Conservation (phyloP, 1,140 invertebrate genomes). For the Drosophila pseudoananassae region DNA sequence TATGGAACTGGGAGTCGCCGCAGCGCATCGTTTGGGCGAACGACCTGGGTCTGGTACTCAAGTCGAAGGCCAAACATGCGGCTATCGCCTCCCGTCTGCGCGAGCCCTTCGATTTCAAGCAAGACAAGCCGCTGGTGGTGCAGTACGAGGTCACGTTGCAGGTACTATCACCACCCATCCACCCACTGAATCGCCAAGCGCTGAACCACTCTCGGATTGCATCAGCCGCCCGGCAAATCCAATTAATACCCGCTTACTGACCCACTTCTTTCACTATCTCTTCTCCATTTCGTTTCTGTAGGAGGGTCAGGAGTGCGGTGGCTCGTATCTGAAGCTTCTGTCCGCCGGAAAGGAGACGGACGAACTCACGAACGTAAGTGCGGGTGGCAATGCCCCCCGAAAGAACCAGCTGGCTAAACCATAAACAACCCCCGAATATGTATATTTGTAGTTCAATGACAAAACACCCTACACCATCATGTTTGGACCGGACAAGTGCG, state of each 20-base stretch:
- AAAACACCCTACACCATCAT: conserved; percentile 99
- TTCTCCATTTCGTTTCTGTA: conserved; percentile 10
- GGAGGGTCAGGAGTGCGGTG: conserved; percentile 99
- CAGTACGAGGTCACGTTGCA: conserved; percentile 95
- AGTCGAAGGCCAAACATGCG: conserved; percentile 98
- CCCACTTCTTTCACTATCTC: conserved; percentile 40
- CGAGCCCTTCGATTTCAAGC: conserved; percentile 93
- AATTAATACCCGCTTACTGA: conserved; percentile 73
- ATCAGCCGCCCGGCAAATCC: conserved; percentile 70
- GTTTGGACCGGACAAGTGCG: conserved; percentile 99
- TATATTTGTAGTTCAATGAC: conserved; percentile 90
- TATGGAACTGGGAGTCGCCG: conserved; percentile 91
- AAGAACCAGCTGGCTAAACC: not conserved
- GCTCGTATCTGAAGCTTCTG: conserved; percentile 98
- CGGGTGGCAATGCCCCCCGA: conserved; percentile 16
- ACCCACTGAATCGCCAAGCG: not conserved
- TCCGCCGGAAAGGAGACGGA: conserved; percentile 87
- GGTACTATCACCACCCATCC: conserved; percentile 72
- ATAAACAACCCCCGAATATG: conserved; percentile 29
- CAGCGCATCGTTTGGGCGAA: conserved; percentile 90
- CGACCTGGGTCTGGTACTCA: conserved; percentile 95
- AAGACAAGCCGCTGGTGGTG: conserved; percentile 93
- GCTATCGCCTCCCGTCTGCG: conserved; percentile 94
- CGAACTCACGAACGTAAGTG: conserved; percentile 87
- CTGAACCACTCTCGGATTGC: conserved; percentile 45